Evolutionary conservation across 2,113 vertebrate genomes (phyloP), one percentile per base, ranked within the genome.

Genomic region (Pteronura brasiliensis): DNA sequence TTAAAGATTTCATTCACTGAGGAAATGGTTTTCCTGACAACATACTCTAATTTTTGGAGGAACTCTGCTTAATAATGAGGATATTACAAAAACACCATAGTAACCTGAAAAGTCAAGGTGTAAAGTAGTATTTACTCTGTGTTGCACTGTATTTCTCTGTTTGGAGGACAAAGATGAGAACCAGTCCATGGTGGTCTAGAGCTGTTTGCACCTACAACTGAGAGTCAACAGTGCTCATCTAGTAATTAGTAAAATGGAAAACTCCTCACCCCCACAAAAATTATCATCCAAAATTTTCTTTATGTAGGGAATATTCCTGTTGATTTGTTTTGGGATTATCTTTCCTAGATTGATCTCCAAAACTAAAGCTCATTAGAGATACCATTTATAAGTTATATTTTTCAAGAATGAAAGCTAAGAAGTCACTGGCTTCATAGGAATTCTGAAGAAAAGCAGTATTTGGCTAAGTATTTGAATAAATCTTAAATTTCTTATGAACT

Each of bases 381-480:
- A 71, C 25, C 61, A 36, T 72, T 87, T 74, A 47, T 52, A 31
- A 69, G 34, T 21, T 3, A 57, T 49, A 85, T 91, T 82, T 63
- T 36, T 95, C 18, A 55, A 87, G n/a, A 57, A 36, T 74, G 34
- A 81, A 93, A 7, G 4, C 21, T 72, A 91, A 76, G 59, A 69
- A 96, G 49, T 88, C 93, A 42, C 2, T 47, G 4, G 7, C 57
- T 15, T 79, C 31, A 29, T 23, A n/a, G 31, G 57, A 90, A 80
- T 96, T 27, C 14, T 7, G 96, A 25, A 17, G 15, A 61, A 97
- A 93, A 91, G 88, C 85, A 77, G 44, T 76, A 91, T 95, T 69
- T 69, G 67, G 17, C 65, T n/a, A 67, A 76, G 27, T 76, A 91
- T 95, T 69, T 69, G 34, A 67, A 7, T n/a, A 67, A 76, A 15